Conservation (phyloP, 2,888 invertebrate genomes). For the Anodontia alba region DNA sequence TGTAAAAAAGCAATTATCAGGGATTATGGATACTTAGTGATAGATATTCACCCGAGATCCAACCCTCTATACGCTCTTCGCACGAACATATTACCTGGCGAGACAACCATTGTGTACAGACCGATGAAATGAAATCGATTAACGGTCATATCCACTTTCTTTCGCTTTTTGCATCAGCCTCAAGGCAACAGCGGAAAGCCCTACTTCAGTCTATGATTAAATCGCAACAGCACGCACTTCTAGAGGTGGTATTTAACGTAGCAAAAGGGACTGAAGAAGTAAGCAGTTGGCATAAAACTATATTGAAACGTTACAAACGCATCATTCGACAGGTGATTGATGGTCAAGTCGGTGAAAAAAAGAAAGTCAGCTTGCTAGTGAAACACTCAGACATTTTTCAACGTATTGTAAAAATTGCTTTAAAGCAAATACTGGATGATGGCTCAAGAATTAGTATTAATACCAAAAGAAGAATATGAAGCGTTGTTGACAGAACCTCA, state of each 20-base stretch:
- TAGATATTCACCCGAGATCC: neutral
- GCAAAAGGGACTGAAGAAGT: neutral
- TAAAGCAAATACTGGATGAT: neutral
- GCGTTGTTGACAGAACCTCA: neutral
- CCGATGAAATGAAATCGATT: neutral
- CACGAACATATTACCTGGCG: neutral
- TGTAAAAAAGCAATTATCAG: neutral
- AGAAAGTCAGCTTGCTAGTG: neutral
- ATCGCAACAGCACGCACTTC: neutral
- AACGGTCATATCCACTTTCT: neutral
- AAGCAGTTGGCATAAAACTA: neutral
- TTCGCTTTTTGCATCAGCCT: neutral
- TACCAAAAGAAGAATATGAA: conserved; percentile 1
- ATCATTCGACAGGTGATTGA: neutral
- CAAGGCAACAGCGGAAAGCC: neutral
- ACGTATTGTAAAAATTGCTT: neutral
- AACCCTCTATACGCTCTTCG: neutral
- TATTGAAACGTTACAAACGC: neutral
- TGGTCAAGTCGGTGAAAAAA: too few species aligned
- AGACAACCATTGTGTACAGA: neutral
- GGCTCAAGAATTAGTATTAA: neutral
- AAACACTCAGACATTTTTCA: neutral
- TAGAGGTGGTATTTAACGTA: neutral
- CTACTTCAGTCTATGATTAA: neutral
- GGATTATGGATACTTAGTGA: neutral